Evolutionary conservation across 2,797 vertebrate genomes (phyloP).

Genomic region (Capromys pilorides): DNA sequence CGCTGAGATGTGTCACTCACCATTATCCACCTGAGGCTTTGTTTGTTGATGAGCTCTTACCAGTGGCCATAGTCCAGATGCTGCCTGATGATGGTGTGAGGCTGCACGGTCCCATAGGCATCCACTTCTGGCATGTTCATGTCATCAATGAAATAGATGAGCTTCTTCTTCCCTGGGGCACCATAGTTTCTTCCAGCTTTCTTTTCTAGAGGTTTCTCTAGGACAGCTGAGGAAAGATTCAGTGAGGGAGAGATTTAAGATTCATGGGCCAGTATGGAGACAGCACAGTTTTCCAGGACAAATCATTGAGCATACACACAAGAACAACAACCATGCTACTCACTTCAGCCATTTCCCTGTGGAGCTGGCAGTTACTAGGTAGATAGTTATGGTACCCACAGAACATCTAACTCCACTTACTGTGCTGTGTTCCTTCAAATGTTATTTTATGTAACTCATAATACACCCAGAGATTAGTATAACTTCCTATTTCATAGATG

Average conservation of each 20-base stretch:
- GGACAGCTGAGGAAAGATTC: conserved; percentile 84
- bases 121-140: conserved; percentile 98
- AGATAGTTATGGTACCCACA: rapidly evolving
- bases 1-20: background rate
- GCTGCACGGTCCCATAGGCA: conserved; percentile 93
- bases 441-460: background rate
- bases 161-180: conserved; percentile 91
- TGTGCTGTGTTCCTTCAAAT: background rate
- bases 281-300: background rate
- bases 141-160: conserved; percentile 96
- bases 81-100: conserved; percentile 95
- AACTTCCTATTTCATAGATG: background rate
- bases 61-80: conserved; percentile 97
- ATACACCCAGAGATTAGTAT: background rate
- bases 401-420: background rate
- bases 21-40: rapidly evolving
- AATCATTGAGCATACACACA: rapidly evolving
- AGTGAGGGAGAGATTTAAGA: background rate
- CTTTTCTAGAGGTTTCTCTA: conserved; percentile 96
- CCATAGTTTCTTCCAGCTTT: conserved; percentile 95
- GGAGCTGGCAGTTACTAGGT: background rate
- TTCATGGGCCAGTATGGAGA: background rate
- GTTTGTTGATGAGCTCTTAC: conserved; percentile 77
- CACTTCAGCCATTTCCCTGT: background rate
- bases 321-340: rapidly evolving